Evolutionary conservation across 2,113 vertebrate species (phyloP), one percentile per base, ranked within the genome.

Genomic region (Lamprologus speciosus): DNA sequence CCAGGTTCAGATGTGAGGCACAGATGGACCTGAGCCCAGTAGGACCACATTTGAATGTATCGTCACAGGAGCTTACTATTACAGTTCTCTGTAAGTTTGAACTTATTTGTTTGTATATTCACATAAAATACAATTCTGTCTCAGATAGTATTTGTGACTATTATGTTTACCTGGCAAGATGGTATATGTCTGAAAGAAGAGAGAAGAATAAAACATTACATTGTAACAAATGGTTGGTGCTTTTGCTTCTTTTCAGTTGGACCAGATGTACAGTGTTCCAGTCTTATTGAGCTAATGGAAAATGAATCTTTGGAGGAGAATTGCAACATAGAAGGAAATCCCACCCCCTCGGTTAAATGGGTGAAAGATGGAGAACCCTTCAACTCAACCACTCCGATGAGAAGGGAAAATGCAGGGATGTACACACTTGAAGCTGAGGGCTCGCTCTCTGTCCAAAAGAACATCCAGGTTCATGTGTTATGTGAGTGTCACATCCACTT

Each of bases 31-130:
- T 97, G 60, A 57, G 3, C 0, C 33, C 91, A 16, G 35, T 65
- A 8, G 91, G 88, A 4, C 87, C 90, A n/a, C 50, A 19, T 1
- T 8, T 80, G 2, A 47, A 86, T 21, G 3, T 4, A 12, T 19
- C 60, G 28, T 90, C 86, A 54, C 8, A 81, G 6, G 57, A 53
- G 10, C 63, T 70, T 16, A 26, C 3, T 1, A 7, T 93, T 7
- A 73, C 65, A 51, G 89, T 96, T 80, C 0, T 2, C 9, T 94
- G 96, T 96, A 93, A 95, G 95, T 95, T 88, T 84, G 11, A 33
- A 7, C 23, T 80, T 21, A 4, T 4, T 9, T 7, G 23, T 80
- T 83, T 45, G 2, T 17, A 37, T 57, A 84, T 80, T 53, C 5
- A 17, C 40, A 47, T 16, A 73, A 45, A 73, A 45, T 73, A 26